phyloP scores from a whole-genome alignment of 2,888 invertebrate genomes.

The Polylopha cassiicola region DNA sequence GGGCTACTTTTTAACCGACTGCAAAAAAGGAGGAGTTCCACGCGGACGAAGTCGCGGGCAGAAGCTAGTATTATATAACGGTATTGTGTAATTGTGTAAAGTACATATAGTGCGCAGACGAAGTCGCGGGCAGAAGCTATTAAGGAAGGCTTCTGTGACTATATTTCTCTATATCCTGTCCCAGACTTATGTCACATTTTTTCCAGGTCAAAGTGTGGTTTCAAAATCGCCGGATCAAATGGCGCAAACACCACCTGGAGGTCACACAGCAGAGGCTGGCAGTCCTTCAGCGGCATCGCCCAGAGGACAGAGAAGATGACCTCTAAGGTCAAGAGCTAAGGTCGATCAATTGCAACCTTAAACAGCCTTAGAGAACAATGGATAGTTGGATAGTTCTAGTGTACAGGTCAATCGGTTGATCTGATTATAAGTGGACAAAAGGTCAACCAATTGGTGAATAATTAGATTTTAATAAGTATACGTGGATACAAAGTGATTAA shows the following conservation, averaged over 20 bases:
- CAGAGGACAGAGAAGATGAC: constrained; percentile 56
- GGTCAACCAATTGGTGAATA: no score
- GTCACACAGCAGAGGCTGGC: constrained; percentile 91
- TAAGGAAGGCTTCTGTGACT: not conserved
- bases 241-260: constrained; percentile 96
- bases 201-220: constrained; percentile 92
- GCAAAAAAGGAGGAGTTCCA: no score
- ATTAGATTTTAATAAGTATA: no score
- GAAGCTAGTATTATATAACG: no score
- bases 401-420: no score
- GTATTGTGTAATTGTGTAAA: no score
- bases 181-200: constrained; percentile 2
- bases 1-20: no score
- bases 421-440: no score
- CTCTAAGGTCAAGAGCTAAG: constrained; percentile 27
- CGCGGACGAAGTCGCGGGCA: no score
- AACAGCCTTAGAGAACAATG: not conserved
- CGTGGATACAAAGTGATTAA: no score
- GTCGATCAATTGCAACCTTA: not conserved
- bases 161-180: not conserved
- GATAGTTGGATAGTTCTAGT: not conserved
- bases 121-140: not conserved
- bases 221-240: constrained; percentile 95
- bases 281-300: constrained; percentile 65
- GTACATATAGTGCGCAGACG: no score